Base-by-base conservation (phyloP, 2,113 vertebrate species). In the Sarotherodon lohbergeri region DNA sequence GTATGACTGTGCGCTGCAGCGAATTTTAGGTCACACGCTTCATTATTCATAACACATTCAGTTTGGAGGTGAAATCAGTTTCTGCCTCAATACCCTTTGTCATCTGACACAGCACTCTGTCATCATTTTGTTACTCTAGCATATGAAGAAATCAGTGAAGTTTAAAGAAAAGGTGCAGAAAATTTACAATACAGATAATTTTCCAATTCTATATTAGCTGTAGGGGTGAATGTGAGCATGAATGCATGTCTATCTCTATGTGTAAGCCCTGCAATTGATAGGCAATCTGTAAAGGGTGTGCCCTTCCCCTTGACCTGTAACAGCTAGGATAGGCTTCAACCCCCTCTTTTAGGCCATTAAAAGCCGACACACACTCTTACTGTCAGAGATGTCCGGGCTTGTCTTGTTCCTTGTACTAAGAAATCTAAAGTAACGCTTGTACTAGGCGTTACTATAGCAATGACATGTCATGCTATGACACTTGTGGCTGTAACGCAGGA, bases 21-120 rank as follows among this genome's bases (percentile, higher is more conserved):
- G 8, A 50, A 87, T 95, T 93, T 93, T 90, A 93, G 93, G 94
- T 95, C 93, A 90, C 85, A 81, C 52, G 48, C 88, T 95, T 92
- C 80, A 90, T 93, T 91, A 91, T 95, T 95, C 89, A 94, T 92
- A 57, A 59, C 76, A 56, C 84, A 56, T 93, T 89, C 55, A 14
- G 86, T 90, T 88, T 36, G 52, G 82, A 94, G 79, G 89, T 88
- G 59, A 91, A 93, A 91, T 93, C 66, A 81, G 22, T 89, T 90
- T 84, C 84, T 90, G 90, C 90, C 68, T 92, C 83, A 54, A 3
- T 90, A 34, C 86, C 13, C 85, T 84, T 86, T 83, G 88, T 85
- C 83, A 63, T 88, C 68, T 86, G 63, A 88, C 19, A 41, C 57
- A 66, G 7, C 34, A 32, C 27, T 79, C 29, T 55, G 43, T n/a